Conservation (phyloP, 2,113 vertebrate species). For the Apistogramma diplotaenia region DNA sequence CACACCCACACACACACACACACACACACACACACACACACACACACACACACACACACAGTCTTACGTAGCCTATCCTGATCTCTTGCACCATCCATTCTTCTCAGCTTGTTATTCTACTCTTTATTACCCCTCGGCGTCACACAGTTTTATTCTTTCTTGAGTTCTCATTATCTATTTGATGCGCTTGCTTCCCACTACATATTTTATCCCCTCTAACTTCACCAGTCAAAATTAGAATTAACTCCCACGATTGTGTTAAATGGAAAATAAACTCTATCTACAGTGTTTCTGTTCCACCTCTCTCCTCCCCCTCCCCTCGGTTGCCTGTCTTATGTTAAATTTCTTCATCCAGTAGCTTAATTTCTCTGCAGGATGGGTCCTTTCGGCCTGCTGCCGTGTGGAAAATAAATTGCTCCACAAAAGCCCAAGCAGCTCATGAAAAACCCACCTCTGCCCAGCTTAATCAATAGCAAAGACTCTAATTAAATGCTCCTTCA, state of each 20-base stretch:
- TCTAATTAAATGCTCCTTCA: conserved; percentile 65
- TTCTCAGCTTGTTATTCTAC: neutral
- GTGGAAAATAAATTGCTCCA: conserved; percentile 59
- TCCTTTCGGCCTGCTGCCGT: conserved; percentile 38
- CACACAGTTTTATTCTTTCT: neutral
- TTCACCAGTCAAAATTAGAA: conserved; percentile 1
- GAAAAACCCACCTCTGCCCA: conserved; percentile 54
- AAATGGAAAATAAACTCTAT: conserved; percentile 4
- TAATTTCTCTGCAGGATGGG: conserved; percentile 50
- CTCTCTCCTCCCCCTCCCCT: neutral
- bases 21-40: neutral
- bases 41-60: neutral
- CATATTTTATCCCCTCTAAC: neutral
- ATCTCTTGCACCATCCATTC: conserved; percentile 5
- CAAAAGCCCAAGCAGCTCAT: conserved; percentile 52
- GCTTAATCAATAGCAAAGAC: conserved; percentile 60
- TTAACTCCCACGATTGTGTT: neutral
- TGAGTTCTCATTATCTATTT: neutral
- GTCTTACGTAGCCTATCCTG: neutral
- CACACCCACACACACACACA: too few species aligned
- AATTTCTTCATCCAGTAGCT: conserved; percentile 44
- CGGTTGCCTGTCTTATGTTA: conserved; percentile 19
- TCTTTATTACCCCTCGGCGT: neutral
- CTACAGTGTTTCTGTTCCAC: neutral
- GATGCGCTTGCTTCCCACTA: neutral